Evolutionary conservation across 2,113 vertebrate genomes (phyloP), one percentile per base, ranked within the genome.

Genomic region (Ardeotis arabs): DNA sequence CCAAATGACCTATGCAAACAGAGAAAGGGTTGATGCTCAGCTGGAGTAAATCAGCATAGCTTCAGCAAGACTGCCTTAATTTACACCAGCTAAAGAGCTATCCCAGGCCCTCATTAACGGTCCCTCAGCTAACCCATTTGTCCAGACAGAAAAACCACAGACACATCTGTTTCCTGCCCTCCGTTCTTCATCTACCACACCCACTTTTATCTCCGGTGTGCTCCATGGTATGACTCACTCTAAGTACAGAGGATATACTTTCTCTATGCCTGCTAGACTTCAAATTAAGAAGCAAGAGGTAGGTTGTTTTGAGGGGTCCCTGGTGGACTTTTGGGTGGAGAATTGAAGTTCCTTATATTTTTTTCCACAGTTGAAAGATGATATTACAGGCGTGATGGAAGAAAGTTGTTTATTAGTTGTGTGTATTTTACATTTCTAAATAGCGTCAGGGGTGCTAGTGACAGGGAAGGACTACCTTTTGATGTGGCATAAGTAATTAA

Each of bases 151-250:
- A 91, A 95, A 83, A 69, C 49, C 84, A 79, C 94, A 97, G 86
- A 69, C 84, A 79, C 86, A 91, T 95, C 91, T 96, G 93, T 92
- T 96, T 96, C 93, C 95, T 96, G 91, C 86, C 69, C 80, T 95
- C 83, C 72, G 15, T 78, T 59, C 73, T 45, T 58, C 77, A 52
- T 1, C 62, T 22, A 44, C 95, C 96, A 91, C 96, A 85, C 96
- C 96, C 92, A 25, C 73, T 87, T 97, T 95, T 95, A 96, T 96
- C 95, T 93, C 74, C 74, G 27, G 28, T 13, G 68, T 56, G 35
- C 88, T 87, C 84, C 31, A 1, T 27, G 77, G 17, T 50, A 12
- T 96, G 94, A 97, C 91, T 96, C 96, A 96, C 66, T 50, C 37
- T 4, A 3, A 75, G 31, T 45, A 53, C 15, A 23, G 27, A 49